Evolutionary conservation across 2,797 vertebrate genomes (phyloP).

Genomic region (Triplophysa bombifrons): DNA sequence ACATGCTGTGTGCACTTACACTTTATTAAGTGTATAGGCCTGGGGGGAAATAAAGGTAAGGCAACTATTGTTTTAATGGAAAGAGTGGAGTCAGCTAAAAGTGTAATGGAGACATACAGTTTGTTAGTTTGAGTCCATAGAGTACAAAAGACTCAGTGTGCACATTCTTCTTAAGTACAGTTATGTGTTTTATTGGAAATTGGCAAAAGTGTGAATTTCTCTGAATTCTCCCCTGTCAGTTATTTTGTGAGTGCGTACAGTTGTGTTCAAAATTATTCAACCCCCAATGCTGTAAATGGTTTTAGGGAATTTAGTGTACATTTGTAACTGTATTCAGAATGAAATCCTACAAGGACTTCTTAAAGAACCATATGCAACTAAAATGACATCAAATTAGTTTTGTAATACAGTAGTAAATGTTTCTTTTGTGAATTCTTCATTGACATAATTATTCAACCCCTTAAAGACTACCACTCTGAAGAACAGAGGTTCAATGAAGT

Average conservation of each 20-base stretch:
- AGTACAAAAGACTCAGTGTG: constrained; percentile 2
- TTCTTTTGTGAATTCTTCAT: too few species aligned
- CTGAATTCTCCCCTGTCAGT: neutral
- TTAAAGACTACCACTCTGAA: too few species aligned
- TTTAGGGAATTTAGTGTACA: too few species aligned
- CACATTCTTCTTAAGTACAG: constrained; percentile 7
- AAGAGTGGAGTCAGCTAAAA: constrained; percentile 38
- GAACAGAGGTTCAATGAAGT: too few species aligned
- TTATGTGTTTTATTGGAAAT: neutral
- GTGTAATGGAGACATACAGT: constrained; percentile 27
- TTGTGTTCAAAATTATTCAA: too few species aligned
- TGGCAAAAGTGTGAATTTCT: neutral
- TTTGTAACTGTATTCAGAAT: too few species aligned
- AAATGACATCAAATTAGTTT: too few species aligned
- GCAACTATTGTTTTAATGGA: constrained; percentile 12
- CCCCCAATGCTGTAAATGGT: too few species aligned
- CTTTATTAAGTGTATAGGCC: constrained; percentile 26
- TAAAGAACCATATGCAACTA: too few species aligned
- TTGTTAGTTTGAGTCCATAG: constrained; percentile 4
- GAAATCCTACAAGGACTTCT: too few species aligned
- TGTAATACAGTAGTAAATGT: too few species aligned
- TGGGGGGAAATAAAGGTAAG: constrained; percentile 31
- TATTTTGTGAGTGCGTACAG: neutral
- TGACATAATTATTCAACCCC: too few species aligned
- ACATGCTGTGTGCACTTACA: constrained; percentile 6